Base-by-base conservation (phyloP, 2,797 vertebrate species). In the Mus minutoides region DNA sequence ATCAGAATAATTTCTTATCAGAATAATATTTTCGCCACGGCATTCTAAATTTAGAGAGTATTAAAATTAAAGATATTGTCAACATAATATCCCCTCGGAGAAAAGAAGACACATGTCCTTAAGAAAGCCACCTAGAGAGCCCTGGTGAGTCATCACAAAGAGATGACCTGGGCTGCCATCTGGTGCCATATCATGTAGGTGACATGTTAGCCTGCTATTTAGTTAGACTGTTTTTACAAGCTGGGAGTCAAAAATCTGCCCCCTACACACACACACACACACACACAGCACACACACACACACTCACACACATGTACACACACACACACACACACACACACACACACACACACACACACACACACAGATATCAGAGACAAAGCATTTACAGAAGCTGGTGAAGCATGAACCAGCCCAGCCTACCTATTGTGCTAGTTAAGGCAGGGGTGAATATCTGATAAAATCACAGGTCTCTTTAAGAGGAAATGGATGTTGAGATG, bases 51-150 rank as follows among this genome's bases (percentile, higher is more conserved):
- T 77, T 76, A 58, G 22, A 3, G 8, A 75, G 8, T 71, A 58
- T 77, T 92, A 91, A 83, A 67, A 82, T 76, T 58, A 37, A 60
- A 85, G 16, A 60, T 49, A 12, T 40, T 78, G 16, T 82, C 76
- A 64, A 58, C 56, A 34, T 73, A 93, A 94, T 86, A 78, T 16
- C 77, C 49, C 52, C 80, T 92, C 69, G 26, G 82, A 88, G 14
- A 73, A 56, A 94, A 60, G 52, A 54, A 88, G 43, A 37, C 3
- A n/a, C 3, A 21, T 80, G 11, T 86, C 37, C 49, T 78, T 62
- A 88, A 6, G 54, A 79, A 49, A 89, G 62, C 29, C 82, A 94
- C 78, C 14, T 52, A 58, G 34, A 83, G 22, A 26, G 26, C 21
- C 13, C 64, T 4, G 3, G 22, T 58, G 64, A 69, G 12, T 71